Evolutionary conservation across 2,113 vertebrate species (phyloP).

Genomic region (Ellobius talpinus): DNA sequence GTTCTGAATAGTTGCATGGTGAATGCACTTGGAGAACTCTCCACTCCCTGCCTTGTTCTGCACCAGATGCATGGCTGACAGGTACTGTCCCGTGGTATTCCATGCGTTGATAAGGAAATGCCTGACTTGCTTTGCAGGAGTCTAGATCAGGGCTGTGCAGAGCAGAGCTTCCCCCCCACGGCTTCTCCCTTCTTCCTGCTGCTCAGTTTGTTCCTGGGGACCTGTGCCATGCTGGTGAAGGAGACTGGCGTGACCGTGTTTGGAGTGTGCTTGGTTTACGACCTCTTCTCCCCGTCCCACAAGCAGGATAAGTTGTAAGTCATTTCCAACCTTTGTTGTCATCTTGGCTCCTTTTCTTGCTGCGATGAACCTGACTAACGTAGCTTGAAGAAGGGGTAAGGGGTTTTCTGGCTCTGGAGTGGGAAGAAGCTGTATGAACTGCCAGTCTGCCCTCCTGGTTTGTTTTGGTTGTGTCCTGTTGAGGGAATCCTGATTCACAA

Average conservation of each 20-base stretch:
- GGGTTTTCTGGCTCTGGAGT: background rate
- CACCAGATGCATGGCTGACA: background rate
- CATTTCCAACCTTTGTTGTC: background rate
- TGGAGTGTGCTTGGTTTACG: slow-evolving; percentile 95
- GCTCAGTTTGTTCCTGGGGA: slow-evolving; percentile 93
- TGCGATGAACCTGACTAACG: background rate
- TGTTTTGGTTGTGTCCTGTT: background rate
- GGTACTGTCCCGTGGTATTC: background rate
- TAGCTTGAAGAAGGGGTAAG: background rate
- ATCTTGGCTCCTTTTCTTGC: background rate
- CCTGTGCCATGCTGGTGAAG: slow-evolving; percentile 98
- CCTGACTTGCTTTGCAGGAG: slow-evolving; percentile 89
- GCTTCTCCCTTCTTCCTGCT: slow-evolving; percentile 89
- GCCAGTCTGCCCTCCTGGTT: background rate
- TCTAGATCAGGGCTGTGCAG: slow-evolving; percentile 86
- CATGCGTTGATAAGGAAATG: background rate
- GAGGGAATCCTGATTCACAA: background rate
- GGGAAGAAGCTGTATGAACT: background rate
- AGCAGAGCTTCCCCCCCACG: slow-evolving; percentile 89
- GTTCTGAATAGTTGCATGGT: background rate
- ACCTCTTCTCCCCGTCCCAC: slow-evolving; percentile 92
- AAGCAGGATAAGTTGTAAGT: slow-evolving; percentile 91
- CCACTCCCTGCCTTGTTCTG: background rate
- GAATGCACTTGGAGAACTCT: background rate
- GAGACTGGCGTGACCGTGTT: slow-evolving; percentile 98